phyloP scores from a whole-genome alignment of 2,797 vertebrate species.

The Cyprinella venusta region DNA sequence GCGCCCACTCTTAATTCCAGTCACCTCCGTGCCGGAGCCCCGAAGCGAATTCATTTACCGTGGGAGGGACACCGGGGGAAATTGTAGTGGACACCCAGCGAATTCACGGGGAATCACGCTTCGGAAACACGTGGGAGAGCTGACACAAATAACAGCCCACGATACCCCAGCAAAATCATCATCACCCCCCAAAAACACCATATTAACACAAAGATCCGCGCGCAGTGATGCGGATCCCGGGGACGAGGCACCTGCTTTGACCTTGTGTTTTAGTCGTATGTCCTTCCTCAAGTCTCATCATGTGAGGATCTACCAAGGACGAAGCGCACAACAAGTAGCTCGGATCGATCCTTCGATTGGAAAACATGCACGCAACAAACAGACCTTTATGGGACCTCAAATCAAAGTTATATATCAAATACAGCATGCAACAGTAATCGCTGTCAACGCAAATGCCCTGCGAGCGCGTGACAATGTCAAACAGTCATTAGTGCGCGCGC shows the following conservation, averaged over 20 bases:
- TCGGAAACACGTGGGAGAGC: constrained; percentile 79
- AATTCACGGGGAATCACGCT: constrained; percentile 73
- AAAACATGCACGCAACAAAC: constrained; percentile 30
- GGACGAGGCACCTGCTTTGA: constrained; percentile 67
- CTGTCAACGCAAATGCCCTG: constrained; percentile 1
- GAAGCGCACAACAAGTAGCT: constrained; percentile 61
- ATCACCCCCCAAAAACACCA: background rate
- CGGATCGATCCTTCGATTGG: constrained; percentile 10
- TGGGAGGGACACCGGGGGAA: constrained; percentile 60
- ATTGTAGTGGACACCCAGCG: constrained; percentile 58
- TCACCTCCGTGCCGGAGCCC: constrained; percentile 60
- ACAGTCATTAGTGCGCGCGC: constrained; percentile 31
- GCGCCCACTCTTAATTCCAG: constrained; percentile 68
- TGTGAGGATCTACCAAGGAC: constrained; percentile 40
- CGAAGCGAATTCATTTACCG: constrained; percentile 59
- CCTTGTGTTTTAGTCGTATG: constrained; percentile 74
- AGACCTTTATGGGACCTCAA: constrained; percentile 21
- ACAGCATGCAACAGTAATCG: constrained; percentile 5
- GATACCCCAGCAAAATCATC: constrained; percentile 47
- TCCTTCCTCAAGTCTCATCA: constrained; percentile 65
- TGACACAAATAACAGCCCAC: constrained; percentile 72
- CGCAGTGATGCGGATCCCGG: constrained; percentile 36
- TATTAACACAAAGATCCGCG: background rate
- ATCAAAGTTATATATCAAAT: constrained; percentile 31
- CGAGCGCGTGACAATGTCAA: constrained; percentile 53